A percentile compares a stretch with the other conserved stretches of the same genome.
Evolutionary conservation across 2,113 vertebrate genomes (phyloP).

Genomic region (Butorides virescens): DNA sequence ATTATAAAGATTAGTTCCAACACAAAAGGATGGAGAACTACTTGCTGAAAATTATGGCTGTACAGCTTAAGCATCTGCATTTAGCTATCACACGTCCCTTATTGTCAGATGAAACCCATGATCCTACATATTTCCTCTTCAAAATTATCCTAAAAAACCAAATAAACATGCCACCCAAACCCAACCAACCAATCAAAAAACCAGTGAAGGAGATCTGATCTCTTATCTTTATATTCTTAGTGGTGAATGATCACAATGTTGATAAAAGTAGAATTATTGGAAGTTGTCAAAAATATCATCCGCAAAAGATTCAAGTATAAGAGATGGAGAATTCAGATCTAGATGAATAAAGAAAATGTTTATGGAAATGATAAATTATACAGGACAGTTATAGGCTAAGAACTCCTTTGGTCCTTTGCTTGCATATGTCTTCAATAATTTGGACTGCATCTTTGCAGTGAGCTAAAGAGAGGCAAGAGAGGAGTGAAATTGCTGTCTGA

Average conservation of each 20-base stretch:
- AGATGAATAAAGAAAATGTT: rapidly evolving
- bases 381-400: background rate
- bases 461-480: background rate
- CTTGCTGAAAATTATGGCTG: background rate
- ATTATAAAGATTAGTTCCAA: background rate
- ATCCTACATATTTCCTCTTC: background rate
- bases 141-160: background rate
- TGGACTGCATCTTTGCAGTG: background rate
- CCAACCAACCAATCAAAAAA: background rate
- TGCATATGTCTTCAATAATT: background rate
- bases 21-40: background rate
- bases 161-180: background rate
- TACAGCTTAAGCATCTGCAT: background rate
- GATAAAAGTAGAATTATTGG: background rate
- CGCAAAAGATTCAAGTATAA: background rate
- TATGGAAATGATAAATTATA: background rate
- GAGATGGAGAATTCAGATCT: background rate
- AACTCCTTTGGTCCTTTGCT: background rate
- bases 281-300: background rate
- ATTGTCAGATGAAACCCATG: background rate
- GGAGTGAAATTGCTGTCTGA: background rate
- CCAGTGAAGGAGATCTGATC: background rate
- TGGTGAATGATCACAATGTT: background rate
- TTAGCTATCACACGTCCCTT: background rate
- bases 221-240: background rate